A percentile compares a stretch with the other conserved stretches of the same genome.
Evolutionary conservation across 2,113 vertebrate genomes (phyloP).

Genomic region (Bubo blakistoni): DNA sequence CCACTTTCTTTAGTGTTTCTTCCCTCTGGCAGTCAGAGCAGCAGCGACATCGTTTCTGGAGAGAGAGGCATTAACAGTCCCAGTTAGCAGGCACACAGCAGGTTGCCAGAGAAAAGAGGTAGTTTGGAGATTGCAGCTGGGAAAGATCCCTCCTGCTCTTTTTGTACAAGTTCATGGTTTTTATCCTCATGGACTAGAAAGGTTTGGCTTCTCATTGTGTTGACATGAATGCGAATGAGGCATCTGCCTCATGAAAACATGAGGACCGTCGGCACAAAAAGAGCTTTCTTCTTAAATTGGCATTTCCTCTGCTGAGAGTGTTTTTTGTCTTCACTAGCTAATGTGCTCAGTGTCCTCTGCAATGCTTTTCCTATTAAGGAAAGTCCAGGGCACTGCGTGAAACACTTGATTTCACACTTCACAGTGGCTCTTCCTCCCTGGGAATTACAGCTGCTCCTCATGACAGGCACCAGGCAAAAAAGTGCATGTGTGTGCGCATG

Average conservation of each 20-base stretch:
- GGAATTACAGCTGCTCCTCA: not conserved
- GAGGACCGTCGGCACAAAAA: not conserved
- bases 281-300: not conserved
- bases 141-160: not conserved
- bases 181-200: not conserved
- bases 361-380: not conserved
- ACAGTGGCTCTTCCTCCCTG: not conserved
- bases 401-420: conserved; percentile 1
- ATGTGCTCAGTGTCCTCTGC: not conserved
- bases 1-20: not conserved
- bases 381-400: not conserved
- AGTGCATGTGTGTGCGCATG: fast-evolving
- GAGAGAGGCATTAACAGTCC: not conserved
- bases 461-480: not conserved
- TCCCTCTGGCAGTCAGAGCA: not conserved
- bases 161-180: not conserved
- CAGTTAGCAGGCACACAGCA: not conserved
- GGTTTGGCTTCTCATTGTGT: not conserved
- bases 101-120: not conserved
- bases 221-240: not conserved
- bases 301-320: not conserved
- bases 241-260: not conserved
- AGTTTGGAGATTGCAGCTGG: not conserved
- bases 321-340: not conserved
- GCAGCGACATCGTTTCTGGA: not conserved